Evolutionary conservation across 1,140 invertebrate species (phyloP).

Genomic region (Trichogramma pretiosum): DNA sequence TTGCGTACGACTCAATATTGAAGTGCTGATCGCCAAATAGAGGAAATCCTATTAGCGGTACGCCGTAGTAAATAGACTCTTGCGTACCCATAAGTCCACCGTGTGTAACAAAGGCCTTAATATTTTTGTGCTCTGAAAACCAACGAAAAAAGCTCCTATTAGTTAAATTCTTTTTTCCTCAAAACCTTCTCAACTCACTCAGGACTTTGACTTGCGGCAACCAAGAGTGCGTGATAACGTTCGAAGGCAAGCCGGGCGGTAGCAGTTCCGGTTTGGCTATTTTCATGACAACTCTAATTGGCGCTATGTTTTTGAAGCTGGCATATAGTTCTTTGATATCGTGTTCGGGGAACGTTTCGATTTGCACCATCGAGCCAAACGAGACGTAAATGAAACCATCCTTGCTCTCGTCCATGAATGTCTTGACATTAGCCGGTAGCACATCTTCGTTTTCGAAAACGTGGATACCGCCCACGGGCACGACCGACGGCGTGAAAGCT

Average conservation of each 20-base stretch:
- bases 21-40: constrained; percentile 28
- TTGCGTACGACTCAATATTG: constrained; percentile 20
- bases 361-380: constrained; percentile 15
- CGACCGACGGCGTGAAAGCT: background rate
- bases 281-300: constrained; percentile 26
- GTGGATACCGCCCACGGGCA: background rate
- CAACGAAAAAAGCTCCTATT: background rate
- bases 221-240: constrained; percentile 20
- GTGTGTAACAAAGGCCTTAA: constrained; percentile 44
- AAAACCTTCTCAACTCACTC: constrained; percentile 21
- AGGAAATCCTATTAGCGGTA: constrained; percentile 44
- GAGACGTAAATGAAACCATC: constrained; percentile 55
- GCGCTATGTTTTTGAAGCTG: constrained; percentile 24
- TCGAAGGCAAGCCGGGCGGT: constrained; percentile 19
- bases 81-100: constrained; percentile 43
- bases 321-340: constrained; percentile 18
- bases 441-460: background rate
- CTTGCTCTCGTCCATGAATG: constrained; percentile 56
- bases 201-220: constrained; percentile 19
- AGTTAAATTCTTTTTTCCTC: constrained; percentile 1
- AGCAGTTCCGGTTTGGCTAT: constrained; percentile 14
- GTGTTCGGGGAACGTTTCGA: constrained; percentile 12
- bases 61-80: constrained; percentile 41
- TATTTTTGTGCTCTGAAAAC: constrained; percentile 37
- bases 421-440: constrained; percentile 48